These are phyloP conservation scores for Megaleporinus macrocephalus DNA, from an alignment of 2,113 vertebrate genomes.

Conservation along the genomic window DNA sequence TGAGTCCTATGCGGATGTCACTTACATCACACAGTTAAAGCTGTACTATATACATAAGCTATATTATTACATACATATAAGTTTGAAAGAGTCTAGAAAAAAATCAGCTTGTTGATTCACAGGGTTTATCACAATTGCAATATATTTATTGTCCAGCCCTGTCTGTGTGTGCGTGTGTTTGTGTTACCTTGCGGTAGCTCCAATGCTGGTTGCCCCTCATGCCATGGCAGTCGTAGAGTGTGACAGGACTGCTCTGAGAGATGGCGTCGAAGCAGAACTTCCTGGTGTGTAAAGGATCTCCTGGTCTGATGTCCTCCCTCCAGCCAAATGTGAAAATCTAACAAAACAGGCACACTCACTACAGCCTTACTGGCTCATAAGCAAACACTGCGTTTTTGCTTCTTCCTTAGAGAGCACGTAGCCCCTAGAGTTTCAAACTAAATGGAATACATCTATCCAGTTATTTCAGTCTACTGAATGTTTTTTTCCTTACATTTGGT, in stretches of 20 bases:
- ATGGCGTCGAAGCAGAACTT: conserved; percentile 89
- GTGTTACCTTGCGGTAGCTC: conserved; percentile 84
- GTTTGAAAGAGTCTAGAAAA: too few relatives aligned
- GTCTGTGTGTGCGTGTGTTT: too few relatives aligned
- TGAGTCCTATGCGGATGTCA: too few relatives aligned
- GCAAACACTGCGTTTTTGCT: neutral
- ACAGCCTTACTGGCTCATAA: neutral
- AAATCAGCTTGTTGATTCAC: too few relatives aligned
- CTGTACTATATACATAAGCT: too few relatives aligned
- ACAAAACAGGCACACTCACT: neutral
- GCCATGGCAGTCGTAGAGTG: conserved; percentile 88
- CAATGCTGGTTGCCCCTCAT: conserved; percentile 92
- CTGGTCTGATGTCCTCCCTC: conserved; percentile 88
- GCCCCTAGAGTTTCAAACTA: neutral
- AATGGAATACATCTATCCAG: neutral
- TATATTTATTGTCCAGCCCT: too few relatives aligned
- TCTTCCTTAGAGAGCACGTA: neutral
- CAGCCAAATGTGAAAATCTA: conserved; percentile 93
- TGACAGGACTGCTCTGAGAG: conserved; percentile 83
- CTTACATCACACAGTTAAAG: too few relatives aligned
- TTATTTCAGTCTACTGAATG: neutral
- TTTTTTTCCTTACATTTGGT: too few relatives aligned
- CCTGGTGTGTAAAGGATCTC: conserved; percentile 87
- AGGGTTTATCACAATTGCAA: too few relatives aligned
- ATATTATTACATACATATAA: too few relatives aligned